A percentile compares a stretch with the other conserved stretches of the same genome.
Conservation (phyloP, 2,888 invertebrate genomes). For the Pollenia labialis region DNA sequence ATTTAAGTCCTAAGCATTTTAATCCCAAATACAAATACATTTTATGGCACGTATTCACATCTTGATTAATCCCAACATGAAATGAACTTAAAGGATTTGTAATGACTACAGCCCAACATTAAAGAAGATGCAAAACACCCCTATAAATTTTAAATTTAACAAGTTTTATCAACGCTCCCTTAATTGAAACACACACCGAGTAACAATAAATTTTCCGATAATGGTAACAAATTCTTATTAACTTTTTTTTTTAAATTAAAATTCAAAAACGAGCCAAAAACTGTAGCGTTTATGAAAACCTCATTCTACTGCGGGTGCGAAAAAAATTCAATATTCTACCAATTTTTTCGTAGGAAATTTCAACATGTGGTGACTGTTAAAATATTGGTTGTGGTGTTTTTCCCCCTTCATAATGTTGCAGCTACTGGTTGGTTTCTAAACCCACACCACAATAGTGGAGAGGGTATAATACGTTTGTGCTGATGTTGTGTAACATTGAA, state of each 20-base stretch:
- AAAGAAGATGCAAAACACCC: slow-evolving; percentile 27
- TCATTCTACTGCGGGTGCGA: slow-evolving; percentile 51
- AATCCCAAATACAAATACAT: slow-evolving; percentile 42
- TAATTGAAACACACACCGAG: slow-evolving; percentile 38
- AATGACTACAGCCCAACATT: slow-evolving; percentile 30
- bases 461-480: too few species aligned
- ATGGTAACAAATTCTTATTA: slow-evolving; percentile 26
- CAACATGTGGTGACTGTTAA: slow-evolving; percentile 58
- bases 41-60: slow-evolving; percentile 25
- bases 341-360: slow-evolving; percentile 41
- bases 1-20: slow-evolving; percentile 11
- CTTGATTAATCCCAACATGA: slow-evolving; percentile 46
- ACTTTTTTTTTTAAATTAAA: neutral
- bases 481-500: too few species aligned
- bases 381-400: slow-evolving; percentile 31
- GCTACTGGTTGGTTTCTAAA: neutral
- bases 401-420: neutral
- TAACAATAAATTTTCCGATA: slow-evolving; percentile 44
- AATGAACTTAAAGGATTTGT: slow-evolving; percentile 54
- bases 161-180: slow-evolving; percentile 33
- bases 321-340: slow-evolving; percentile 29
- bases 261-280: slow-evolving; percentile 28
- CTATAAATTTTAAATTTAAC: slow-evolving; percentile 20
- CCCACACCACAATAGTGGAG: too few species aligned
- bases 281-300: slow-evolving; percentile 43